Percentiles rank a stretch among this genome's conserved stretches.
phyloP scores from a whole-genome alignment of 2,888 invertebrate genomes.

The Lasiommata megera region DNA sequence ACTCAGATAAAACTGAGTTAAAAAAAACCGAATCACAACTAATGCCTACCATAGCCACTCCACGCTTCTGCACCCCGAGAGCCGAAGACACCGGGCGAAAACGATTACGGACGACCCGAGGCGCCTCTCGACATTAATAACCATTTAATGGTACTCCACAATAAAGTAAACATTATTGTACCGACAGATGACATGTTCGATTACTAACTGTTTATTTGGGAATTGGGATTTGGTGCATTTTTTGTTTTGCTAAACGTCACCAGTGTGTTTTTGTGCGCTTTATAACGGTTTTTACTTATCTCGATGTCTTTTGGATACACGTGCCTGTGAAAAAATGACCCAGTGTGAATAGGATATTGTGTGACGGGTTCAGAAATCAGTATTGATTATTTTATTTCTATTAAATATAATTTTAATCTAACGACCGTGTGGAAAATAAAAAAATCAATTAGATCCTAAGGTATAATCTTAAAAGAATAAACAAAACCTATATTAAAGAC shows the following conservation, averaged over 20 bases:
- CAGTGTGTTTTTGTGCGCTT: not conserved
- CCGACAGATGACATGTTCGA: conserved; percentile 16
- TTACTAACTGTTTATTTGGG: conserved; percentile 7
- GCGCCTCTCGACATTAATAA: conserved; percentile 14
- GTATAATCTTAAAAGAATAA: too few relatives aligned
- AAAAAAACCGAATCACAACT: conserved; percentile 9
- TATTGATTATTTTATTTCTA: too few relatives aligned
- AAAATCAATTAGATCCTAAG: too few relatives aligned
- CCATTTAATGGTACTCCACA: conserved; percentile 13
- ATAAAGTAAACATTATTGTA: conserved; percentile 15
- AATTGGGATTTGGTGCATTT: not conserved
- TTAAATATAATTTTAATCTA: too few relatives aligned
- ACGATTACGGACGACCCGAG: conserved; percentile 7
- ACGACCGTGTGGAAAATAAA: too few relatives aligned
- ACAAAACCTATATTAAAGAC: too few relatives aligned
- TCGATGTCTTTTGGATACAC: not conserved
- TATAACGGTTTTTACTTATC: not conserved
- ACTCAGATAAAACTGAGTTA: not conserved
- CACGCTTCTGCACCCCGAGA: not conserved
- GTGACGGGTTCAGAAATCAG: too few relatives aligned
- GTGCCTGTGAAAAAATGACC: not conserved
- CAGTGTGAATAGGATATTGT: too few relatives aligned
- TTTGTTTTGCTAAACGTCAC: conserved; percentile 6
- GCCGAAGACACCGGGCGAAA: conserved; percentile 3
- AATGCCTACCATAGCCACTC: too few relatives aligned